phyloP scores from a whole-genome alignment of 2,888 invertebrate species.

The Diachrysia chrysitis region DNA sequence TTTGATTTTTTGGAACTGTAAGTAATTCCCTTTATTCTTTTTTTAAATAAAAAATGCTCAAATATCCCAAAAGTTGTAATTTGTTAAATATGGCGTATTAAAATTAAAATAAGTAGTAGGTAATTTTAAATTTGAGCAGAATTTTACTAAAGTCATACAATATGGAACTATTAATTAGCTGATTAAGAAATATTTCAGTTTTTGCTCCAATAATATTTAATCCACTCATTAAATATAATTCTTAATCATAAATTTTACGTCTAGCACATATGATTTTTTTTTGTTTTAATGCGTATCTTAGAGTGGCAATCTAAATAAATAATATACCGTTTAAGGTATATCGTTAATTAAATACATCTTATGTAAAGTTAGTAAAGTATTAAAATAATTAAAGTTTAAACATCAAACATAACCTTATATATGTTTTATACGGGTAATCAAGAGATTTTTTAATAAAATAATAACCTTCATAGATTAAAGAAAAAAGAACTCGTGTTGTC shows the following conservation, averaged over 20 bases:
- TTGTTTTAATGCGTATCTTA: no score
- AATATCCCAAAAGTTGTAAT: no score
- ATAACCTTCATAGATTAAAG: conserved; percentile 7
- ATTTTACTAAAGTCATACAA: no score
- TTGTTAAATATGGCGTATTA: no score
- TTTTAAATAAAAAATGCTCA: not conserved
- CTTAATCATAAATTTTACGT: no score
- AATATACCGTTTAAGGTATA: conserved; percentile 2
- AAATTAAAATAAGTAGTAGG: no score
- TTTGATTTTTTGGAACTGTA: conserved; percentile 44
- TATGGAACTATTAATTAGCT: not conserved
- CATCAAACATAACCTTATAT: not conserved
- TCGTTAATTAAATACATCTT: conserved; percentile 16
- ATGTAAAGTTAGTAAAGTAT: conserved; percentile 2
- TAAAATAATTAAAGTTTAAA: not conserved
- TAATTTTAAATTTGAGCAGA: no score
- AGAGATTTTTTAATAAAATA: conserved; percentile 12
- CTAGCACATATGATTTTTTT: no score
- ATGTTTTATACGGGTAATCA: conserved; percentile 21
- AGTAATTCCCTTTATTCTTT: conserved; percentile 26
- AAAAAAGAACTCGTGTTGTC: conserved; percentile 2
- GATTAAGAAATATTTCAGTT: not conserved
- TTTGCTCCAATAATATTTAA: no score
- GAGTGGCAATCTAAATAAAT: conserved; percentile 3
- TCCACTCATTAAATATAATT: no score